Percentiles rank a stretch among this genome's conserved stretches.
These are phyloP conservation scores for Micronisus gabar DNA, from an alignment of 2,113 vertebrate species.

Conservation along the genomic window DNA sequence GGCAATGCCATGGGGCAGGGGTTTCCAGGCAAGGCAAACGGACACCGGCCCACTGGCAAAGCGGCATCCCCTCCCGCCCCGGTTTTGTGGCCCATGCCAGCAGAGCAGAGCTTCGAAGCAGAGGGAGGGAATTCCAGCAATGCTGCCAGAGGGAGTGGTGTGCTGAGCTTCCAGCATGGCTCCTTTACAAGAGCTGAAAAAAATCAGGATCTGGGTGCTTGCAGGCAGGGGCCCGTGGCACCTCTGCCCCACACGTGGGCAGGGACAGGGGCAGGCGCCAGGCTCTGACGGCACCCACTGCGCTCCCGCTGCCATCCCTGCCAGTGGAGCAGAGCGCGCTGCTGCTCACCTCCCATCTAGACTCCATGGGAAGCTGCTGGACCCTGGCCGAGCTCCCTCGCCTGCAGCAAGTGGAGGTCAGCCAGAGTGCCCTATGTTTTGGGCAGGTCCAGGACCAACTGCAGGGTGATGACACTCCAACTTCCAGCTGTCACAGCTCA, in stretches of 20 bases:
- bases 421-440: fast-evolving
- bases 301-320: not conserved
- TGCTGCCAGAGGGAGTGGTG: fast-evolving
- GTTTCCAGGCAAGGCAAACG: too few species aligned
- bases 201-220: too few species aligned
- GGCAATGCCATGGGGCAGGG: fast-evolving
- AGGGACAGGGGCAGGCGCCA: not conserved
- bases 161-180: not conserved
- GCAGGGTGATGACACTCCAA: fast-evolving
- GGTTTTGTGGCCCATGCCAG: fast-evolving
- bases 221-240: not conserved
- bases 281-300: not conserved
- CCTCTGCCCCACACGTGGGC: not conserved
- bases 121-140: not conserved
- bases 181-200: not conserved
- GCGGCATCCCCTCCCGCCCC: fast-evolving
- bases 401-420: fast-evolving
- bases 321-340: fast-evolving
- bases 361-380: fast-evolving
- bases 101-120: fast-evolving
- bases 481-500: fast-evolving
- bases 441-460: not conserved
- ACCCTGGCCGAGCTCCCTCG: not conserved
- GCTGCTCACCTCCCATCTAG: not conserved
- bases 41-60: fast-evolving